Conservation (phyloP, 2,888 invertebrate genomes). For the Eilema sororculum region DNA sequence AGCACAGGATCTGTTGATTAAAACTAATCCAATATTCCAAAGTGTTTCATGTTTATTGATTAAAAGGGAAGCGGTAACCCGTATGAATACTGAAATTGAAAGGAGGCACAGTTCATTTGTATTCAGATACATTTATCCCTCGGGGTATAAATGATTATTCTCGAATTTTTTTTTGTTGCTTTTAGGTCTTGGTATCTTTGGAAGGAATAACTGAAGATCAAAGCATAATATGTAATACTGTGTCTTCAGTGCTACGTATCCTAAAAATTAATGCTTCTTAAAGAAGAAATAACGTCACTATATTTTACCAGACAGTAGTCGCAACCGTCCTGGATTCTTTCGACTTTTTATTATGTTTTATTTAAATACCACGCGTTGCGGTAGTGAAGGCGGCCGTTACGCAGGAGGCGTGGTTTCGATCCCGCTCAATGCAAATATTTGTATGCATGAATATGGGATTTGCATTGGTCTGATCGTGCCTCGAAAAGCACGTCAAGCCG, state of each 20-base stretch:
- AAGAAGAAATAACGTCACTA: too few relatives aligned
- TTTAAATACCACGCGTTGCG: too few relatives aligned
- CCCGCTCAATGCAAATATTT: too few relatives aligned
- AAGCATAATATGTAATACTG: neutral
- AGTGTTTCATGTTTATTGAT: slow-evolving; percentile 20
- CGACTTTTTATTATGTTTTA: too few relatives aligned
- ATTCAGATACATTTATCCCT: neutral
- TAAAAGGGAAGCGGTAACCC: slow-evolving; percentile 7
- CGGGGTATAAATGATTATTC: neutral
- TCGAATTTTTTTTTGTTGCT: neutral
- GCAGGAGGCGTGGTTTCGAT: too few relatives aligned
- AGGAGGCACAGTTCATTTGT: slow-evolving; percentile 12
- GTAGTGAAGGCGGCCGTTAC: too few relatives aligned
- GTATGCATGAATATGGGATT: too few relatives aligned
- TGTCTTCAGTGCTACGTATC: neutral
- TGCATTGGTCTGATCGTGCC: too few relatives aligned
- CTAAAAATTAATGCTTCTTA: too few relatives aligned
- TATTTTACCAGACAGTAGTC: too few relatives aligned
- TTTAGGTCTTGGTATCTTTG: neutral
- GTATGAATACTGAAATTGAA: neutral
- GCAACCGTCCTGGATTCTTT: too few relatives aligned
- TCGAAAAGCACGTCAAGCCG: too few relatives aligned
- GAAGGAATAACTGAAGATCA: neutral
- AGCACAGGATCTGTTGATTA: slow-evolving; percentile 14
- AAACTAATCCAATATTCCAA: slow-evolving; percentile 22